phyloP scores from a whole-genome alignment of 2,888 invertebrate species.

The Pachymerium ferrugineum region DNA sequence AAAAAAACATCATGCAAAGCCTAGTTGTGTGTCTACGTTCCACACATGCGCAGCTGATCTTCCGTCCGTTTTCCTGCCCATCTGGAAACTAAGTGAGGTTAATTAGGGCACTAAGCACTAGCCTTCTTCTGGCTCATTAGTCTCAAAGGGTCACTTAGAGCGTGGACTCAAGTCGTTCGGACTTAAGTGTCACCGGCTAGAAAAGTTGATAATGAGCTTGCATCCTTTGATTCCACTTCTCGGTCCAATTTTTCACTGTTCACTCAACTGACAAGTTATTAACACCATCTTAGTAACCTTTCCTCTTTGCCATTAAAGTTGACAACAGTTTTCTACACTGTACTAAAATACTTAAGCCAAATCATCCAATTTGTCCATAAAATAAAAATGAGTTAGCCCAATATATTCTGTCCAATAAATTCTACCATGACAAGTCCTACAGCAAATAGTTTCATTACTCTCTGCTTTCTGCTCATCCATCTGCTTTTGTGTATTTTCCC shows the following conservation, averaged over 20 bases:
- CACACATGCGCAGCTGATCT: neutral
- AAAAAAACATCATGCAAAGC: neutral
- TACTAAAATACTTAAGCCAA: no score
- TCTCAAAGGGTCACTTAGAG: conserved; percentile 8
- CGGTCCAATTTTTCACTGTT: neutral
- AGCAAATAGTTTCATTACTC: neutral
- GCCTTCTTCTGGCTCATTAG: conserved; percentile 13
- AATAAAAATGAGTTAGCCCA: neutral
- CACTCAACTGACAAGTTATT: neutral
- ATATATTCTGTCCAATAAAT: neutral
- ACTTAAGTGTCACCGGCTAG: conserved; percentile 9
- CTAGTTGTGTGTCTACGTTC: neutral
- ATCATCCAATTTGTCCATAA: neutral
- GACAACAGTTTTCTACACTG: neutral
- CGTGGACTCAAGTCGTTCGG: neutral
- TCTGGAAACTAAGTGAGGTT: conserved; percentile 4
- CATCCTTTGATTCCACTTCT: neutral
- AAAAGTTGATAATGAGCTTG: conserved; percentile 8
- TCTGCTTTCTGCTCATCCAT: neutral
- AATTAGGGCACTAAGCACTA: conserved; percentile 8
- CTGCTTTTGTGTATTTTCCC: neutral
- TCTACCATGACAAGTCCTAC: neutral
- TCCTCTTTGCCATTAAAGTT: neutral
- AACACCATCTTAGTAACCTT: neutral
- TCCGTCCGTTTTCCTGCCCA: neutral